These are phyloP conservation scores for Naja naja DNA, from an alignment of 2,113 vertebrate genomes.

Conservation along the genomic window DNA sequence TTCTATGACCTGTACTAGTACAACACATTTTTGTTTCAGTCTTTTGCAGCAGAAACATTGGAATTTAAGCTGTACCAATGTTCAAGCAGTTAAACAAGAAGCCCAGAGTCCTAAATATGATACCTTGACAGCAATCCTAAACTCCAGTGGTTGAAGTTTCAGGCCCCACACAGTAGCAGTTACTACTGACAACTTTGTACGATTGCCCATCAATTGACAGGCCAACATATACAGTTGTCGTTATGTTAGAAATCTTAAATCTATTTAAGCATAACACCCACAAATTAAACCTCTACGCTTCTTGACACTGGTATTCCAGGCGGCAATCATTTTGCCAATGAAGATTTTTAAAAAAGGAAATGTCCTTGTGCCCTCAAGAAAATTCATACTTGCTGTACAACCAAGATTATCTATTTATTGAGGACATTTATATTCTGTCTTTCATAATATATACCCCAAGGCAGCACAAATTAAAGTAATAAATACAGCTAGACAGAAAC, in stretches of 20 bases:
- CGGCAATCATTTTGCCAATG: not conserved
- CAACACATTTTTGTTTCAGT: not conserved
- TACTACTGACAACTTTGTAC: not conserved
- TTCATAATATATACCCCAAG: not conserved
- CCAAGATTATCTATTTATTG: not conserved
- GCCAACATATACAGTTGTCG: not conserved
- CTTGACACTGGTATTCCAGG: not conserved
- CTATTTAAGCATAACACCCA: not conserved
- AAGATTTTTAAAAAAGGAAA: not conserved
- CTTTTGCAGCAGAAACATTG: not conserved
- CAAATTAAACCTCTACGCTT: not conserved
- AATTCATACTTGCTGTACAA: not conserved
- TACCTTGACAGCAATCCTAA: not conserved
- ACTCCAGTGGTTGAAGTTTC: not conserved
- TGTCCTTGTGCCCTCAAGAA: not conserved
- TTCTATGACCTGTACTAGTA: not conserved
- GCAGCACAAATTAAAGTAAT: slow-evolving; percentile 1
- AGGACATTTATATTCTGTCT: not conserved
- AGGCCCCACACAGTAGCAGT: not conserved
- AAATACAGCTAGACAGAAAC: not conserved
- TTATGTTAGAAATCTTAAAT: not conserved
- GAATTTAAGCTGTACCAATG: not conserved
- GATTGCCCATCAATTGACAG: not conserved
- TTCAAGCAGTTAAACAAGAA: not conserved
- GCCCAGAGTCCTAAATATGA: not conserved